These are phyloP conservation scores for Aethina tumida DNA, from an alignment of 1,140 invertebrate genomes.

Conservation along the genomic window DNA sequence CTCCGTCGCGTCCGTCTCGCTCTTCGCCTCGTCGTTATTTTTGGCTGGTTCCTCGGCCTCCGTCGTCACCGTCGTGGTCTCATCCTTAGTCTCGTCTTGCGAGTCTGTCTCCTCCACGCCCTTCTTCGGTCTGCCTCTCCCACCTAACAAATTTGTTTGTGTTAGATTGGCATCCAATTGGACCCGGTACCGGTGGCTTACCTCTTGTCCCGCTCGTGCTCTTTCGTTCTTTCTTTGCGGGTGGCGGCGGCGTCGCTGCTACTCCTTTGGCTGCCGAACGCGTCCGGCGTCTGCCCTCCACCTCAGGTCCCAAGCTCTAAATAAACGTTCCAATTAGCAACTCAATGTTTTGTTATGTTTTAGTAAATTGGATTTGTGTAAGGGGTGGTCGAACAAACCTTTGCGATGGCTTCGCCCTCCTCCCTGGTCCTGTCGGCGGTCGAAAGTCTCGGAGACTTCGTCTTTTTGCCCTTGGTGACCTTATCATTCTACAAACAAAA, in stretches of 20 bases:
- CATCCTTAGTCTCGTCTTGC: conserved; percentile 24
- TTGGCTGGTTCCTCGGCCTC: conserved; percentile 21
- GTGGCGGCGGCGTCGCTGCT: conserved; percentile 35
- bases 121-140: conserved; percentile 5
- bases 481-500: conserved; percentile 31
- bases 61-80: conserved; percentile 10
- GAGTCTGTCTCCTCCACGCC: conserved; percentile 24
- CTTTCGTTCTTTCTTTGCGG: conserved; percentile 37
- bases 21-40: conserved; percentile 21
- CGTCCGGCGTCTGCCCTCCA: conserved; percentile 36
- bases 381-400: conserved; percentile 20
- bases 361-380: not conserved
- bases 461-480: conserved; percentile 26
- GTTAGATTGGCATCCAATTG: conserved; percentile 19
- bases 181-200: not conserved
- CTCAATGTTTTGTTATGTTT: not conserved
- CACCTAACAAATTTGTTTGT: conserved; percentile 14
- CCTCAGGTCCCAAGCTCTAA: conserved; percentile 31
- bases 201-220: conserved; percentile 13
- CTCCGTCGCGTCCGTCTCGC: conserved; percentile 22
- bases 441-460: conserved; percentile 27
- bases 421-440: conserved; percentile 26
- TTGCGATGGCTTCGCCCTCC: conserved; percentile 34
- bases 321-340: conserved; percentile 1
- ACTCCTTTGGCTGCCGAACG: conserved; percentile 36